These are phyloP conservation scores for Drosophila pseudotakahashii DNA, from an alignment of 2,888 invertebrate genomes.

Conservation along the genomic window DNA sequence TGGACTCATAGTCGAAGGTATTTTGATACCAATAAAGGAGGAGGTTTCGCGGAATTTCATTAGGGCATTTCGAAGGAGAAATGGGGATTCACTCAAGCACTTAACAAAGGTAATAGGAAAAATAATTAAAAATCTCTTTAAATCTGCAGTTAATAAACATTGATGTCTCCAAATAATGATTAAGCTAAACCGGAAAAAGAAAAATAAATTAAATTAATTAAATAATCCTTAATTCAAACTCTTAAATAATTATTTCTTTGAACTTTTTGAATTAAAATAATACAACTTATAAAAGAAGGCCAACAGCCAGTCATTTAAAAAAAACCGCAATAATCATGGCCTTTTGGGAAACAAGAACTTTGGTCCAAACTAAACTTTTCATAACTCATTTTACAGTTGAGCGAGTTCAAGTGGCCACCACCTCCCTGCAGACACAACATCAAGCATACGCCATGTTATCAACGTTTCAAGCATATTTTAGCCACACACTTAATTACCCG, in stretches of 20 bases:
- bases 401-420: conserved; percentile 15
- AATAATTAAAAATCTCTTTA: not conserved
- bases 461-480: conserved; percentile 23
- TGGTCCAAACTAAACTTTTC: conserved; percentile 18
- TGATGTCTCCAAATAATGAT: not conserved
- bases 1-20: conserved; percentile 25
- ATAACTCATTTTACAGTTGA: conserved; percentile 29
- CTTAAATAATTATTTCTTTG: too few species aligned
- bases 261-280: not conserved
- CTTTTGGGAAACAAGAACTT: conserved; percentile 10
- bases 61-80: not conserved
- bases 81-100: not conserved
- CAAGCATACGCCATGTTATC: conserved; percentile 44
- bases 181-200: conserved; percentile 22
- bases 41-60: conserved; percentile 1
- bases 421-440: conserved; percentile 22
- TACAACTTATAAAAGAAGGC: not conserved
- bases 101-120: conserved; percentile 10
- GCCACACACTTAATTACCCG: conserved; percentile 52
- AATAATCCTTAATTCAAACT: too few species aligned
- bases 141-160: not conserved
- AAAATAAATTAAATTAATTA: not conserved
- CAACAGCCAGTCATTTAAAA: not conserved
- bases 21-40: conserved; percentile 6
- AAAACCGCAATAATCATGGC: conserved; percentile 11